These are phyloP conservation scores for Nibea albiflora DNA, from an alignment of 2,113 vertebrate genomes.

Conservation along the genomic window DNA sequence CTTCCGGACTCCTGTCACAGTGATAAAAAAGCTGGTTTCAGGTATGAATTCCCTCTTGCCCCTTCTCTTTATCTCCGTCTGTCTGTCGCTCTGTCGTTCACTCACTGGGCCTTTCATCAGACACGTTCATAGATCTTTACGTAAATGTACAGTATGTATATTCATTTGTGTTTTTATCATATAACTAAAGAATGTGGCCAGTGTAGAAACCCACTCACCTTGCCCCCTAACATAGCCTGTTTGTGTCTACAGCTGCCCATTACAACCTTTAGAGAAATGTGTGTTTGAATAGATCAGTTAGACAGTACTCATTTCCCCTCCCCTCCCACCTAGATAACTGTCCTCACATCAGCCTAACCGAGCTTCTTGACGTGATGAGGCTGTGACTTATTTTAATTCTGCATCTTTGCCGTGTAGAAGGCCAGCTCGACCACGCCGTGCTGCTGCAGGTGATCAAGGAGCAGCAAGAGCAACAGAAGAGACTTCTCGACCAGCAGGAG, in stretches of 20 bases:
- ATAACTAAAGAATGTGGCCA: neutral
- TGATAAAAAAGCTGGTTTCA: conserved; percentile 85
- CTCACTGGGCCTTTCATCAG: neutral
- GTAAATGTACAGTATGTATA: neutral
- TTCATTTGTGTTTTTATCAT: neutral
- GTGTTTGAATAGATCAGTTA: conserved; percentile 5
- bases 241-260: conserved; percentile 11
- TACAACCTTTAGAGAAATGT: conserved; percentile 13
- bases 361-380: conserved; percentile 13
- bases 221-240: conserved; percentile 56
- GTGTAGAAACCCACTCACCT: conserved; percentile 29
- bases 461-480: conserved; percentile 97
- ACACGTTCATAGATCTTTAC: neutral
- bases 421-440: conserved; percentile 90
- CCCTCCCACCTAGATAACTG: conserved; percentile 37
- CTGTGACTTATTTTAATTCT: neutral
- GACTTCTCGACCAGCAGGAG: conserved; percentile 96
- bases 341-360: conserved; percentile 25
- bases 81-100: conserved; percentile 31
- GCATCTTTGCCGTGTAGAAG: conserved; percentile 80
- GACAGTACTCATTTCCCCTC: neutral
- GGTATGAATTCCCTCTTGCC: conserved; percentile 73
- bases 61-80: conserved; percentile 30
- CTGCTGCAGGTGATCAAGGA: conserved; percentile 96
- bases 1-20: conserved; percentile 75